Base-by-base conservation (phyloP, 1,140 invertebrate species). In the Hyphantria cunea region DNA sequence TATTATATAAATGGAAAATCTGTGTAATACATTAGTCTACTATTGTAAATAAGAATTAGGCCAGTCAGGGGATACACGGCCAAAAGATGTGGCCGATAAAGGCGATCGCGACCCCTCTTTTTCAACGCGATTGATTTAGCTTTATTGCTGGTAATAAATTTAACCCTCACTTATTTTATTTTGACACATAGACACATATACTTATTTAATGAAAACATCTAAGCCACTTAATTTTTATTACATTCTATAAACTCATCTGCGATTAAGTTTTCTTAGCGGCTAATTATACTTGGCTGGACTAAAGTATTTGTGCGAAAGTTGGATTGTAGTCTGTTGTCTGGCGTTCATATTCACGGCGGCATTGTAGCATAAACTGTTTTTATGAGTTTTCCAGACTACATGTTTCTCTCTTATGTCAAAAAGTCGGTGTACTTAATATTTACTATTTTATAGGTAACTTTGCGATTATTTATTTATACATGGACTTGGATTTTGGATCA, bases 131-230 rank as follows among this genome's bases (percentile, higher is more conserved):
- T 84, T 84, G 81, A 84, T 86, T 84, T 81, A 78, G 72, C 69
- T 86, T 86, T 86, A 86, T 86, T 76, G 72, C 76, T 65, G 41
- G 68, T 69, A 76, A 84, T 86, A 86, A 86, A 86, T 82, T 78
- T 72, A 66, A 68, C 69, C 72, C 54, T 72, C 63, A 61, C 60
- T 62, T 52, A 55, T 64, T 66, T 68, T 65, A 60, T 54, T 64
- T 53, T 58, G 39, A 60, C 49, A 5, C 17, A 68, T 52, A 52
- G 25, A 41, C 39, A 64, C 31, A 52, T 56, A 39, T 41, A n/a
- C 12, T 2, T 3, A 59, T 65, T 65, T 52, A 64, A 25, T 49
- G 14, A 14, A 32, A 60, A 60, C 48, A 44, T 60, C 17, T 42
- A 60, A 51, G 25, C 17, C 37, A 50, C 39, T 51, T 60, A n/a